Base-by-base conservation (phyloP, 2,113 vertebrate genomes). In the Labeo catla region DNA sequence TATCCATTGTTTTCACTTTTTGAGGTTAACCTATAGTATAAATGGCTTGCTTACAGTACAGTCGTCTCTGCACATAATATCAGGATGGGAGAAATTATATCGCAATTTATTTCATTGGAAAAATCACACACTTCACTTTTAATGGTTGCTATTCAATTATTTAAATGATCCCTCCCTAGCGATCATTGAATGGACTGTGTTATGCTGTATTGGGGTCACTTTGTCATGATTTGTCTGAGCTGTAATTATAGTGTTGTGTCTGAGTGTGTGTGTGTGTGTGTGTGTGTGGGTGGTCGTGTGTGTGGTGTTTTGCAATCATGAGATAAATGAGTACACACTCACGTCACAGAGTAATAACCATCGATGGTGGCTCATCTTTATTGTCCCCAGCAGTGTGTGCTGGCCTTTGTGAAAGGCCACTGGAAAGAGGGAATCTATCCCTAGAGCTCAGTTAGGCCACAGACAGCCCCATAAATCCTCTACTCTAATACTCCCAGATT, bases 361-460 rank as follows among this genome's bases (percentile, higher is more conserved):
- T 76, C 52, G 77, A 28, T 34, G 23, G 50, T 83, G 82, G 79
- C 76, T 77, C 76, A 34, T 65, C 70, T 89, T 89, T 86, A 81
- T 89, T 79, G 65, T 82, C 70, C 65, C 83, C 77, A 76, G 45
- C 76, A 85, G 72, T 74, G 85, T 74, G 63, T 86, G 66, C 84
- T 81, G 87, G 87, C 52, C 78, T 87, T 87, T 87, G 57, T 88
- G 63, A 85, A 86, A 88, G 83, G 83, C 87, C 85, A 84, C 57
- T 86, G 70, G 70, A 74, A 79, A 54, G 84, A 83, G 76, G 39
- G 45, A 83, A 88, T 87, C 70, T 80, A 15, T 90, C 87, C 82
- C 84, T 13, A n/a, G 78, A 85, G 87, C 65, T 76, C 79, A 73
- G 82, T 88, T 88, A 78, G 78, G 66, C 65, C 43, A 72, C 16